Evolutionary conservation across 1,140 invertebrate genomes (phyloP), one percentile per base, ranked within the genome.

Genomic region (Drosophila nigromelanica): DNA sequence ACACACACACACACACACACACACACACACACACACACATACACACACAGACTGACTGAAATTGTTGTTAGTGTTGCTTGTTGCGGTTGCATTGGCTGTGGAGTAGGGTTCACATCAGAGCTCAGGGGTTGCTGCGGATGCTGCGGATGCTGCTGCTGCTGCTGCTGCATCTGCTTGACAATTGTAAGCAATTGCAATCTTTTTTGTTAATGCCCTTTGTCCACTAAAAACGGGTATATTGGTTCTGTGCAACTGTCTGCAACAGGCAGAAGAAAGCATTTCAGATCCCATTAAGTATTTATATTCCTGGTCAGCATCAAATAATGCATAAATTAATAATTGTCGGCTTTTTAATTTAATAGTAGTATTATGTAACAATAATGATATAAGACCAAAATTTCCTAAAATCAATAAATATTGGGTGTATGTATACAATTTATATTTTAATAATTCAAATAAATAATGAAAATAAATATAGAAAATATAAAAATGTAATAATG

Each of bases 121-220:
- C 7, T 56, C 59, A 59, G 58, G 82, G 82, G 82, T 83, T 69
- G 81, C 55, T 60, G 48, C 37, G 30, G 3, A 6, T 33, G 30
- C 6, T 33, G 30, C 6, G 1, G 27, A 0, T 33, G 30, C 8
- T 35, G 33, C 7, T 35, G 33, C 7, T 35, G 33, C 33, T 82
- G 79, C 51, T 51, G 42, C 35, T 74, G 78, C 82, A 87, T 87
- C 75, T 81, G 78, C 71, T 72, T 73, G 71, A 73, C 78, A 86
- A 82, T 73, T 69, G 70, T 78, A 62, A 42, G 64, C 55, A 69
- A 54, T 43, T 43, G 74, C 30, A 33, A 30, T 33, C 12, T 40
- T 40, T n/a, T 40, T 35, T 35, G 33, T 35, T 27, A 27, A 39
- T 39, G n/a, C n/a, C n/a, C 12, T 14, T n/a, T 14, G n/a, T 10